Evolutionary conservation across 2,113 vertebrate genomes (phyloP).

Genomic region (Dascyllus trimaculatus): DNA sequence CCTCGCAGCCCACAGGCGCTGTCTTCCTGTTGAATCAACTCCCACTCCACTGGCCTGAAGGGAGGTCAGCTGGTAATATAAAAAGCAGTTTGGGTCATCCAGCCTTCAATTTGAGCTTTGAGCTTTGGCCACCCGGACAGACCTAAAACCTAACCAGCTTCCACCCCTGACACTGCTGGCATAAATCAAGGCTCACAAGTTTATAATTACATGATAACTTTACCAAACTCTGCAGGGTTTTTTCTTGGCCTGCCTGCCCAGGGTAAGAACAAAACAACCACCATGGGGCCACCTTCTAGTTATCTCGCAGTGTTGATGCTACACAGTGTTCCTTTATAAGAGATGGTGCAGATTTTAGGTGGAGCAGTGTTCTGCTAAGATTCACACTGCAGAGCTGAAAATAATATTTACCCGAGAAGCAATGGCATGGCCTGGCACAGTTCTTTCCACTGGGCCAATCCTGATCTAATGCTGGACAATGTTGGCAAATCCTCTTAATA

Average conservation of each 20-base stretch:
- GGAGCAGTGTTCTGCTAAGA: conserved; percentile 40
- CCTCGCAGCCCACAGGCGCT: conserved; percentile 66
- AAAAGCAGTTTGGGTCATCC: conserved; percentile 62
- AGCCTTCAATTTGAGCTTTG: conserved; percentile 52
- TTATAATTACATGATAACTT: conserved; percentile 46
- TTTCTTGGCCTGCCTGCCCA: conserved; percentile 3
- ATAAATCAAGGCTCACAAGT: conserved; percentile 19
- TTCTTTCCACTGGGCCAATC: conserved; percentile 25
- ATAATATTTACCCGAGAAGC: conserved; percentile 46
- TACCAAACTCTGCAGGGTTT: conserved; percentile 11
- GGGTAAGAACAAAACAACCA: conserved; percentile 28
- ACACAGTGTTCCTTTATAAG: conserved; percentile 20
- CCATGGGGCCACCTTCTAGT: background rate
- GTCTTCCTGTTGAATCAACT: conserved; percentile 72
- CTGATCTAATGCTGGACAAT: conserved; percentile 49
- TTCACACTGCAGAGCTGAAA: conserved; percentile 47
- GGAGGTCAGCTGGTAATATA: conserved; percentile 66
- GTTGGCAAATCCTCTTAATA: conserved; percentile 69
- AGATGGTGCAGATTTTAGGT: conserved; percentile 24
- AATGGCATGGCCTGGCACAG: background rate
- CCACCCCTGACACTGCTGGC: conserved; percentile 26
- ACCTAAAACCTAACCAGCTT: conserved; percentile 16
- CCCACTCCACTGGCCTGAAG: conserved; percentile 65
- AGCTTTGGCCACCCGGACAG: conserved; percentile 51
- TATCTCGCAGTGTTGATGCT: conserved; percentile 13